These are phyloP conservation scores for Lasiurus borealis DNA, from an alignment of 2,113 vertebrate genomes.

Conservation along the genomic window DNA sequence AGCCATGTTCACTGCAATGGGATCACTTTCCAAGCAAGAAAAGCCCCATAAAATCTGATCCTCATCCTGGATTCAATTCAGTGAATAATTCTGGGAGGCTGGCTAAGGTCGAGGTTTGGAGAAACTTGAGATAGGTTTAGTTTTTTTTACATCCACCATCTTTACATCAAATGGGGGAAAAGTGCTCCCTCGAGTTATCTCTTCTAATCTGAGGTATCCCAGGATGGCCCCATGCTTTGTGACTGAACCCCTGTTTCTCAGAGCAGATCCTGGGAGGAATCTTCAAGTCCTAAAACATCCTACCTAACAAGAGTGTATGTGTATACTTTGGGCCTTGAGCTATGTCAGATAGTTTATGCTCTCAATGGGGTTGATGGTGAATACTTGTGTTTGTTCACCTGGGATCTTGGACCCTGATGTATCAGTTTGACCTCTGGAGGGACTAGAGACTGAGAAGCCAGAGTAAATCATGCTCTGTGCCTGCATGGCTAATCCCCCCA, in stretches of 20 bases:
- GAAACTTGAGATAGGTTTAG: not conserved
- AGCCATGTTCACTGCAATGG: not conserved
- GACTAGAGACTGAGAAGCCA: not conserved
- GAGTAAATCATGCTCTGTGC: not conserved
- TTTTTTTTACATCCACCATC: not conserved
- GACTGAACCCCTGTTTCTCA: not conserved
- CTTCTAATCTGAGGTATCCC: not conserved
- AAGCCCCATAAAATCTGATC: not conserved
- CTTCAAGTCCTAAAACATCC: not conserved
- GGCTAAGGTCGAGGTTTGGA: not conserved
- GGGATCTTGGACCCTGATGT: not conserved
- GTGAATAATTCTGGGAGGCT: not conserved
- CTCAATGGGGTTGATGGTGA: not conserved
- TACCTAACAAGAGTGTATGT: not conserved
- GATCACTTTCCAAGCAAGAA: not conserved
- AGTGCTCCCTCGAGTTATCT: not conserved
- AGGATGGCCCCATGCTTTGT: not conserved
- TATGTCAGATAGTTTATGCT: not conserved
- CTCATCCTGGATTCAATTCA: not conserved
- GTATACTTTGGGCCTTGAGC: not conserved
- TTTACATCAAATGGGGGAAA: not conserved
- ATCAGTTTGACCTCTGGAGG: not conserved
- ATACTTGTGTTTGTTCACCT: not conserved
- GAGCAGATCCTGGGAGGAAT: not conserved
- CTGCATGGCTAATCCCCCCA: not conserved